Evolutionary conservation across 2,888 invertebrate species (phyloP), one percentile per base, ranked within the genome.

Genomic region (Zootermopsis nevadensis): DNA sequence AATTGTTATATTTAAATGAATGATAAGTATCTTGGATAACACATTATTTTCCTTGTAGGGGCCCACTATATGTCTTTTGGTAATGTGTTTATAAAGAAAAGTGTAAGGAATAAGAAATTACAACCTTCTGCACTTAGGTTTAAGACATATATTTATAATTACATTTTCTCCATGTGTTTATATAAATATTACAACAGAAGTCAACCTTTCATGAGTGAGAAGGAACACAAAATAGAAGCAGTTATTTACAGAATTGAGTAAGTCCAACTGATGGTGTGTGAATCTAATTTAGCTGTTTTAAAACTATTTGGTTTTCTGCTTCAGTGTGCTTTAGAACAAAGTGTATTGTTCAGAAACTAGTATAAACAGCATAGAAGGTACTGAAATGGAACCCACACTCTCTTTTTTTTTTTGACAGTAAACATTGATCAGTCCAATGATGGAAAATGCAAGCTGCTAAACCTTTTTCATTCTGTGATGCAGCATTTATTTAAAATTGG

Each of bases 41-140:
- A 76, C 67, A 81, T 81, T 83, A 74, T 83, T 83, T 83, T 83
- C 80, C 79, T 84, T 66, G 74, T 38, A 79, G 82, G 84, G 84
- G 84, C 82, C 84, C 84, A 82, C 82, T 84, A 30, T 38, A 79
- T 82, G 72, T 82, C 60, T 84, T 82, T 77, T 84, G 80, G 82
- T 82, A 80, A 80, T 82, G 79, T 77, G 53, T 79, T 82, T 77
- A 77, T 80, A 66, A 82, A 82, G 79, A 30, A 31, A 77, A 82
- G 67, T 55, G 60, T 81, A 84, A 60, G n/a, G 67, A 76, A 74
- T 83, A 77, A 77, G 53, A 81, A 81, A 77, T 83, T 60, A 84
- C 77, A 82, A 48, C 66, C 69, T 82, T 80, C 82, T 82, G 82
- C 82, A 82, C 84, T 80, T 84, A 84, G 84, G 82, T 84, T 84